Conservation (phyloP, 2,113 vertebrate genomes). For the Cephalopterus ornatus region DNA sequence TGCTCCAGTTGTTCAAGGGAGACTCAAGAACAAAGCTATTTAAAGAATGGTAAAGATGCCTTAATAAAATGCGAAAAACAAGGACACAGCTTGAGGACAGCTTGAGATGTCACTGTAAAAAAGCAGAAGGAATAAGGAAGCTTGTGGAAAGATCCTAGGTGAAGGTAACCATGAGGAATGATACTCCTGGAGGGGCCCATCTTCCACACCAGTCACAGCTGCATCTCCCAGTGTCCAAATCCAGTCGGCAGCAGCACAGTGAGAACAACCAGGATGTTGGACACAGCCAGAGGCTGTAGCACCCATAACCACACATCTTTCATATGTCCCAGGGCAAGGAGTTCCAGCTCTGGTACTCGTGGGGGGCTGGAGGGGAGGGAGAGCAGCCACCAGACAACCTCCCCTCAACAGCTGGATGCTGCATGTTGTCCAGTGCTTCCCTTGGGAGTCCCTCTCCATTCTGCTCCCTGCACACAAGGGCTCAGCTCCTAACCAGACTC, state of each 20-base stretch:
- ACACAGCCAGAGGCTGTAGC: background rate
- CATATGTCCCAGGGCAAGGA: background rate
- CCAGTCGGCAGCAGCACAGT: fast-evolving
- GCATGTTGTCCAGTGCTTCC: fast-evolving
- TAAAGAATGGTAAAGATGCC: background rate
- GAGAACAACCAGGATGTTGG: background rate
- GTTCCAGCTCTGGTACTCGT: background rate
- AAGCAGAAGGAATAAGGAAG: background rate
- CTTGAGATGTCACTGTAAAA: background rate
- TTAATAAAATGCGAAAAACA: background rate
- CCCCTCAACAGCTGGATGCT: background rate
- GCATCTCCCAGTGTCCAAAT: background rate
- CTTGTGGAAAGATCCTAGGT: background rate
- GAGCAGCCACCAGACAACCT: background rate
- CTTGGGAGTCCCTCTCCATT: background rate
- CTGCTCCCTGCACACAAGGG: background rate
- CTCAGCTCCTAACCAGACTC: background rate
- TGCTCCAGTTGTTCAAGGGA: background rate
- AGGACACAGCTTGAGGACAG: background rate
- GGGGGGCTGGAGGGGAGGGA: background rate
- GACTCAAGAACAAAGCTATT: constrained; percentile 26
- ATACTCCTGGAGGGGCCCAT: no score
- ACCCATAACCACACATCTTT: background rate
- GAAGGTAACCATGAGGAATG: fast-evolving
- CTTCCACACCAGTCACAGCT: background rate